phyloP scores from a whole-genome alignment of 2,888 invertebrate genomes.

The Disparrhopalites patrizii region DNA sequence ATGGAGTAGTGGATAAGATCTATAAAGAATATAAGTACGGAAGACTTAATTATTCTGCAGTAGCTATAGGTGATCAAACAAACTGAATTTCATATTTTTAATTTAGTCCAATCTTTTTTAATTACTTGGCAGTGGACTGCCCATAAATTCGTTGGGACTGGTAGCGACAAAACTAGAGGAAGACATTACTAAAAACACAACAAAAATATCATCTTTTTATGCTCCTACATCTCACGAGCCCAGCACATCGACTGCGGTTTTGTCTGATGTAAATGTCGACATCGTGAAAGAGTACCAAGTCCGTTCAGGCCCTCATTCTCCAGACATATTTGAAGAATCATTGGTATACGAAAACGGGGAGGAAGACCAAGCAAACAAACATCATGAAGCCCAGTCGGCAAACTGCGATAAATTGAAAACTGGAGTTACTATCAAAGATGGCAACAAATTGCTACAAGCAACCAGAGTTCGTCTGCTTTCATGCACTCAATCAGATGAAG shows the following conservation, averaged over 20 bases:
- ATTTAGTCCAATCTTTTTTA: not conserved
- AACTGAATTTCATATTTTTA: too few relatives aligned
- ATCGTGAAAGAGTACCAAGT: too few relatives aligned
- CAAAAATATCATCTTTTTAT: constrained; percentile 7
- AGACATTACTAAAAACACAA: constrained; percentile 20
- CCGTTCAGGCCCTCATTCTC: too few relatives aligned
- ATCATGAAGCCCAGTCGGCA: too few relatives aligned
- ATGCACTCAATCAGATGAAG: not conserved
- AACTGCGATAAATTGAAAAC: not conserved
- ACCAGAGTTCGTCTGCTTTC: not conserved
- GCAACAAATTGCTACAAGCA: not conserved
- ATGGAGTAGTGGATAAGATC: constrained; percentile 63
- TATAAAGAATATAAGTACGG: constrained; percentile 38
- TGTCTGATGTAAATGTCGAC: not conserved
- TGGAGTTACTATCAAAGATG: not conserved
- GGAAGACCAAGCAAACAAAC: too few relatives aligned
- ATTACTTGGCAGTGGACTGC: constrained; percentile 49
- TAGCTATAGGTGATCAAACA: too few relatives aligned
- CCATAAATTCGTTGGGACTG: constrained; percentile 51
- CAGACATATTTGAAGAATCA: not conserved
- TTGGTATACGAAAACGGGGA: not conserved
- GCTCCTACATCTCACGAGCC: not conserved
- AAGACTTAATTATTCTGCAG: not conserved
- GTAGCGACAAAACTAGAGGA: constrained; percentile 52
- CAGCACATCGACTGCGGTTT: not conserved